Conservation (phyloP, 2,113 vertebrate genomes). For the Etia nguti region DNA sequence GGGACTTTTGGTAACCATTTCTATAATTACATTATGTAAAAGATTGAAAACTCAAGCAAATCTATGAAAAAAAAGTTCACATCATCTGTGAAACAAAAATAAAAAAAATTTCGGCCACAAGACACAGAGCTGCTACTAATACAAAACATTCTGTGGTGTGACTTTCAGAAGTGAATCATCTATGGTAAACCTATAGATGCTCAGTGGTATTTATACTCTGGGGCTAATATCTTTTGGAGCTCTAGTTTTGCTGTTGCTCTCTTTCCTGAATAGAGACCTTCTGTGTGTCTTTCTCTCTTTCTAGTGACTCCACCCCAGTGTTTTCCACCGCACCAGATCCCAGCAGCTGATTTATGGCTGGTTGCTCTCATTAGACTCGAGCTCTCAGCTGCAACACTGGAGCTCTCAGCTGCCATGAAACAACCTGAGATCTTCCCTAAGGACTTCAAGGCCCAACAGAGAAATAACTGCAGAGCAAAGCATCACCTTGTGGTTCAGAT, state of each 20-base stretch:
- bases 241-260: conserved; percentile 22
- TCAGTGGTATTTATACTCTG: background rate
- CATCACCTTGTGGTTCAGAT: background rate
- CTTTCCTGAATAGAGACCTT: conserved; percentile 28
- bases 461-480: background rate
- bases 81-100: background rate
- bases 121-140: background rate
- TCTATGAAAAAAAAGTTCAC: background rate
- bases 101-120: background rate
- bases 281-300: conserved; percentile 22
- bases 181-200: background rate
- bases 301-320: conserved; percentile 37
- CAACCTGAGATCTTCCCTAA: background rate
- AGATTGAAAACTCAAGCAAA: background rate
- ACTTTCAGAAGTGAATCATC: background rate
- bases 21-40: background rate
- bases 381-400: background rate
- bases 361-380: background rate
- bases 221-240: background rate
- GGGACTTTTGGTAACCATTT: background rate
- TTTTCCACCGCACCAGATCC: conserved; percentile 12
- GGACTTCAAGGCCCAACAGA: conserved; percentile 5
- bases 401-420: background rate
- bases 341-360: conserved; percentile 44
- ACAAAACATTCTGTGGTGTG: background rate